Base-by-base conservation (phyloP, 2,888 invertebrate species). In the Pycnomerus fuliginosus region DNA sequence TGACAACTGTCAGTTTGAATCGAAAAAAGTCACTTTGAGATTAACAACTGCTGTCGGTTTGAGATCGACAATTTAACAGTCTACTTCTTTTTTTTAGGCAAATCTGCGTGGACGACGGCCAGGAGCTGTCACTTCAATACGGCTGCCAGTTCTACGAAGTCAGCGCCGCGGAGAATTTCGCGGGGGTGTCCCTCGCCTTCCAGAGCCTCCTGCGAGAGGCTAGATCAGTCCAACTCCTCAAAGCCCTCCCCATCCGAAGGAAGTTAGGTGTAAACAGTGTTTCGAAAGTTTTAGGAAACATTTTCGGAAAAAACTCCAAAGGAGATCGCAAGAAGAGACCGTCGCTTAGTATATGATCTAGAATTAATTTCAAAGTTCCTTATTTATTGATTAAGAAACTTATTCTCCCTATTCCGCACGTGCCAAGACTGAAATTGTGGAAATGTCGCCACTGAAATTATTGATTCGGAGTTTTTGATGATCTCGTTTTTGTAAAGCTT, bases 101-200 rank as follows among this genome's bases (percentile, higher is more conserved):
- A 73, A 83, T 88, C 35, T 84, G 84, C 62, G 87, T 87, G 24
- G 86, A 87, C 67, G 87, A 86, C 61, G 88, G 87, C 24, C 87
- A 88, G 61, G 87, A 87, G 69, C 67, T 87, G 52, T 87, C 88
- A 8, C 71, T 87, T 58, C 80, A 84, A 51, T 87, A 81, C 67
- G 85, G 87, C 25, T 88, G 88, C 62, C 88, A 88, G 71, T 90
- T 89, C 72, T 87, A 88, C 72, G 90, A 90, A 72, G 87, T 89
- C 43, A 87, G 87, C 41, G 89, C 88, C 7, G 89, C 90, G 17
- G 89, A 89, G 69, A 87, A 86, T 60, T 83, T 83, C 60, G 87
- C 87, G 1, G 88, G 89, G 44, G 87, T 89, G 0, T 86, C 87
- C 22, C 74, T 88, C 41, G 88, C 88, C 32, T 89, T 90, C 73